Base-by-base conservation (phyloP, 2,888 invertebrate species). In the Lasioglossum malachurum region DNA sequence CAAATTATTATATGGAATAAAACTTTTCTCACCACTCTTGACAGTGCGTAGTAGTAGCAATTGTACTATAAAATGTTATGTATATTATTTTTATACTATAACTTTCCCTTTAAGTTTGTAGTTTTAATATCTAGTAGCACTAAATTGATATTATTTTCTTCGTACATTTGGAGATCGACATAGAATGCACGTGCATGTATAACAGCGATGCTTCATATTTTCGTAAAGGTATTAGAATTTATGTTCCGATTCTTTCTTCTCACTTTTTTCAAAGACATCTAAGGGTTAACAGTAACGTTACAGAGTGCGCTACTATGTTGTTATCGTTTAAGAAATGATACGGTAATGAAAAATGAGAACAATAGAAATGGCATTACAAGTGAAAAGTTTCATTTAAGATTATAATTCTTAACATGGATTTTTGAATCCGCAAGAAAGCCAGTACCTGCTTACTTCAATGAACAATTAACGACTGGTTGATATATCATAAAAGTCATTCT, bases 371-470 rank as follows among this genome's bases (percentile, higher is more conserved):
- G 87, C 87, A 83, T 90, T 84, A 84, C 78, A 72, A 76, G 19
- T 69, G 60, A 64, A 78, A 78, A 49, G 83, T 80, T 46, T 83
- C 4, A 72, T 69, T 57, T 53, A 23, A 74, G 64, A 35, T 77
- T 69, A 86, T 69, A 67, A 75, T 78, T 82, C 80, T 80, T 76
- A 57, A 64, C 35, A 38, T 71, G 75, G 72, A 38, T 38, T 46
- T 83, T 87, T 86, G 35, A 77, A 86, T 73, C 89, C 89, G 91
- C 89, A 80, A 87, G 91, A 91, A 91, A 91, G 91, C 91, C 91
- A 89, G 87, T 91, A 91, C 89, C 78, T 89, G 83, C 83, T 87
- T 91, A 82, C 78, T 91, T 83, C 77, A 80, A 78, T 75, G 80
- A 87, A 91, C 81, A 76, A 87, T 87, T 86, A 83, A 83, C 86